phyloP scores from a whole-genome alignment of 2,888 invertebrate species.

The Aleiodes alternator region DNA sequence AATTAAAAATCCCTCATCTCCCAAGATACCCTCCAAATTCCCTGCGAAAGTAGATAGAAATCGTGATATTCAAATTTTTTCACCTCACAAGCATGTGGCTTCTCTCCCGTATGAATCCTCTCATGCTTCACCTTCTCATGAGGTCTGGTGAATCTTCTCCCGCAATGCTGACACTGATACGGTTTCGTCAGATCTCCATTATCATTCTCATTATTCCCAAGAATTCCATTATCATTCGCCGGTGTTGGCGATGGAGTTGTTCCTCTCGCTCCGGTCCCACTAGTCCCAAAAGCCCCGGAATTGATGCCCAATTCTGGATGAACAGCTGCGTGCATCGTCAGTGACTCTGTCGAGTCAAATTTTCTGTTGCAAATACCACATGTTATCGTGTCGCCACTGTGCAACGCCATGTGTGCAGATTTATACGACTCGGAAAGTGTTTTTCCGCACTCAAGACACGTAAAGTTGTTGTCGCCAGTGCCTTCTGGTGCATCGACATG shows the following conservation, averaged over 20 bases:
- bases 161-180: conserved; percentile 85
- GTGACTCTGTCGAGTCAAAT: conserved; percentile 80
- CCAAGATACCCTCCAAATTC: too few species aligned
- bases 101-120: conserved; percentile 89
- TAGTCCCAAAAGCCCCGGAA: background rate
- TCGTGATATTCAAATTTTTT: background rate
- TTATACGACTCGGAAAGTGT: conserved; percentile 76
- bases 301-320: conserved; percentile 74
- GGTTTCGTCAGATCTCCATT: conserved; percentile 72
- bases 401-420: conserved; percentile 82
- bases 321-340: conserved; percentile 85
- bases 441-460: conserved; percentile 72
- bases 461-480: conserved; percentile 67
- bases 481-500: conserved; percentile 75
- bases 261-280: conserved; percentile 30
- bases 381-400: conserved; percentile 77
- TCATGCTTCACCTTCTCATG: conserved; percentile 91
- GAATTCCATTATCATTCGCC: background rate
- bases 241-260: conserved; percentile 6
- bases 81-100: conserved; percentile 85
- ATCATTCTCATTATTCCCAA: conserved; percentile 21
- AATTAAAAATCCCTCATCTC: too few species aligned
- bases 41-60: too few species aligned
- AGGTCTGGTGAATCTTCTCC: conserved; percentile 83
- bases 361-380: conserved; percentile 85